Conservation (phyloP, 2,113 vertebrate genomes). For the Pterocles orientalis region DNA sequence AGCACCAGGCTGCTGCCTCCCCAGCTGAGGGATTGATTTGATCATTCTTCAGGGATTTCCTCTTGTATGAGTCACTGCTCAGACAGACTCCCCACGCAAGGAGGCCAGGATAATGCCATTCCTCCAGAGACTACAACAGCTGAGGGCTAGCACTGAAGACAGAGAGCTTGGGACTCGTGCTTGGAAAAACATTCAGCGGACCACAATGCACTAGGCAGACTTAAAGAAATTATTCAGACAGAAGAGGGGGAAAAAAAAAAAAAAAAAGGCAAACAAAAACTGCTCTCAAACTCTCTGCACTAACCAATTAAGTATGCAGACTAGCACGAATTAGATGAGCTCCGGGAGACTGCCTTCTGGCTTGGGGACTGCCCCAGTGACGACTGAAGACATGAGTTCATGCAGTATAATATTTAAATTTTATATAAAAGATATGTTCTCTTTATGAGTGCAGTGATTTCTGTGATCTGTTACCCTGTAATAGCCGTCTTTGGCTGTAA, state of each 20-base stretch:
- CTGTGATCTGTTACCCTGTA: slow-evolving; percentile 12
- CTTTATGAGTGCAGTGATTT: neutral
- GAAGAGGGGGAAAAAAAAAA: neutral
- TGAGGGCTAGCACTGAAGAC: slow-evolving; percentile 64
- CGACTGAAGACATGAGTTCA: neutral
- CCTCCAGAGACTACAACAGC: slow-evolving; percentile 69
- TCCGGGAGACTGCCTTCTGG: neutral
- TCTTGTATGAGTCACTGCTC: slow-evolving; percentile 80
- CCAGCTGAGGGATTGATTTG: slow-evolving; percentile 62
- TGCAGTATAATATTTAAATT: neutral
- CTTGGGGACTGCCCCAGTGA: neutral
- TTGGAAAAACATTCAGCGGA: slow-evolving; percentile 27
- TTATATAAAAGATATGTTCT: neutral
- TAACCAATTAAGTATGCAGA: slow-evolving; percentile 30
- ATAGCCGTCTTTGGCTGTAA: slow-evolving; percentile 48
- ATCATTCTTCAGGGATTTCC: slow-evolving; percentile 86
- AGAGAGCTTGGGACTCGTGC: neutral
- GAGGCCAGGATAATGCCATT: slow-evolving; percentile 71
- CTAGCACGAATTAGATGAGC: neutral
- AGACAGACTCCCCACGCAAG: slow-evolving; percentile 64
- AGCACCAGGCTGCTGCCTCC: neutral
- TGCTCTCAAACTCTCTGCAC: neutral
- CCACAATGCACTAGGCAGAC: neutral
- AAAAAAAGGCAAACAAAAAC: neutral
- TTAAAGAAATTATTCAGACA: neutral